Evolutionary conservation across 1,140 invertebrate species (phyloP).

Genomic region (Lordiphosa stackelbergi): DNA sequence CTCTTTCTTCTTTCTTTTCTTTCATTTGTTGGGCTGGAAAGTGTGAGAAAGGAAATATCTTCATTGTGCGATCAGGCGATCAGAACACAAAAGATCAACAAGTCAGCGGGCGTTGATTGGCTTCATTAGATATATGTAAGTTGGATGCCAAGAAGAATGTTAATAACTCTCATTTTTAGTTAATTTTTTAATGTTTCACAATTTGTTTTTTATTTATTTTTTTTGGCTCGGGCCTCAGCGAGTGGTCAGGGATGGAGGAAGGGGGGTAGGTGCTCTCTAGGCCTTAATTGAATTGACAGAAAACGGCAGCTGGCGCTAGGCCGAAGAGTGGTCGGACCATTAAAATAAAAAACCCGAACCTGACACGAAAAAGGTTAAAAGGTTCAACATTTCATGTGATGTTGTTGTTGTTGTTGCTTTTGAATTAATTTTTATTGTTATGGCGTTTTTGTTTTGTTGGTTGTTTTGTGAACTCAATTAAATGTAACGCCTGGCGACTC

Average conservation of each 20-base stretch:
- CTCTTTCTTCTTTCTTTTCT: conserved; percentile 25
- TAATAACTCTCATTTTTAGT: conserved; percentile 38
- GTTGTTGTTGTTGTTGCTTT: conserved; percentile 43
- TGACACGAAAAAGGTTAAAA: conserved; percentile 67
- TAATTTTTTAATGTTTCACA: conserved; percentile 54
- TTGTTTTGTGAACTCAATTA: conserved; percentile 67
- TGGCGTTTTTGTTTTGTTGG: conserved; percentile 40
- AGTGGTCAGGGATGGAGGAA: conserved; percentile 16
- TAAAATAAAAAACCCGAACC: conserved; percentile 52
- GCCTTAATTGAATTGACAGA: conserved; percentile 71
- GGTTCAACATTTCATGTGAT: conserved; percentile 60
- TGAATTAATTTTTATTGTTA: conserved; percentile 75
- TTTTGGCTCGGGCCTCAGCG: conserved; percentile 63
- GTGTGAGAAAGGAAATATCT: conserved; percentile 75
- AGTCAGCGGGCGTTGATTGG: conserved; percentile 56
- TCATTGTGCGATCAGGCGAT: conserved; percentile 60
- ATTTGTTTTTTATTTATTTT: conserved; percentile 36
- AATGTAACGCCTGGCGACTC: conserved; percentile 66
- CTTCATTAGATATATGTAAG: conserved; percentile 46
- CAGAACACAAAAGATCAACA: conserved; percentile 46
- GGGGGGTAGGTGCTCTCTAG: conserved; percentile 28
- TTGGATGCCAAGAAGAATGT: conserved; percentile 50
- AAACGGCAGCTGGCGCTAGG: conserved; percentile 62
- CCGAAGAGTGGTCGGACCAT: conserved; percentile 58
- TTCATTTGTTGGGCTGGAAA: conserved; percentile 57